Conservation (phyloP, 2,888 invertebrate species). For the Tridacna gigas region DNA sequence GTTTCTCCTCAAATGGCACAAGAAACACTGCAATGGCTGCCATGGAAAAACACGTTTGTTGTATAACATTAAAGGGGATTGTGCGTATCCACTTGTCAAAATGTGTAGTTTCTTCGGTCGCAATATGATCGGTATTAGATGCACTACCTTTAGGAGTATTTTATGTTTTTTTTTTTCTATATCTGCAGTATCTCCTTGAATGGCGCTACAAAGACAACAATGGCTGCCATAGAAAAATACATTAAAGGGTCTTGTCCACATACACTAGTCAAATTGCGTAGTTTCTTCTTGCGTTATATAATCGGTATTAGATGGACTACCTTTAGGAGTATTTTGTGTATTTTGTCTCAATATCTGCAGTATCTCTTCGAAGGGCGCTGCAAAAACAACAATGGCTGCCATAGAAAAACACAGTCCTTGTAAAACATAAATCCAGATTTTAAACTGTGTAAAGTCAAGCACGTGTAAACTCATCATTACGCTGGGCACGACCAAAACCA, state of each 20-base stretch:
- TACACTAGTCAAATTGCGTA: neutral
- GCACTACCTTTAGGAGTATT: too few species aligned
- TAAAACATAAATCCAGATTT: constrained; percentile 65
- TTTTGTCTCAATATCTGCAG: constrained; percentile 49
- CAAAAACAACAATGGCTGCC: constrained; percentile 66
- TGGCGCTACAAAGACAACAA: neutral
- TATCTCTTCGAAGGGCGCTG: constrained; percentile 70
- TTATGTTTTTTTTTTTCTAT: too few species aligned
- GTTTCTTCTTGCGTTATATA: neutral
- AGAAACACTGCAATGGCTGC: too few species aligned
- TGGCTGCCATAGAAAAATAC: neutral
- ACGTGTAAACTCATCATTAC: constrained; percentile 70
- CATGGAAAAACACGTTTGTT: too few species aligned
- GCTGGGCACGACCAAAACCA: constrained; percentile 69
- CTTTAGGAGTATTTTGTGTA: neutral
- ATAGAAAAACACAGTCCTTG: constrained; percentile 69
- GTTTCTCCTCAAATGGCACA: too few species aligned
- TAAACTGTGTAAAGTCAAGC: constrained; percentile 67
- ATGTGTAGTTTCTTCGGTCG: too few species aligned
- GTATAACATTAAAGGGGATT: too few species aligned
- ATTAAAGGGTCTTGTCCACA: neutral
- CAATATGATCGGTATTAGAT: too few species aligned
- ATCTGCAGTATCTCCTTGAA: too few species aligned
- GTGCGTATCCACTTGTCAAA: too few species aligned
- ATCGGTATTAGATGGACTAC: neutral